These are phyloP conservation scores for Caligus rogercresseyi DNA, from an alignment of 1,140 invertebrate species.

Conservation along the genomic window DNA sequence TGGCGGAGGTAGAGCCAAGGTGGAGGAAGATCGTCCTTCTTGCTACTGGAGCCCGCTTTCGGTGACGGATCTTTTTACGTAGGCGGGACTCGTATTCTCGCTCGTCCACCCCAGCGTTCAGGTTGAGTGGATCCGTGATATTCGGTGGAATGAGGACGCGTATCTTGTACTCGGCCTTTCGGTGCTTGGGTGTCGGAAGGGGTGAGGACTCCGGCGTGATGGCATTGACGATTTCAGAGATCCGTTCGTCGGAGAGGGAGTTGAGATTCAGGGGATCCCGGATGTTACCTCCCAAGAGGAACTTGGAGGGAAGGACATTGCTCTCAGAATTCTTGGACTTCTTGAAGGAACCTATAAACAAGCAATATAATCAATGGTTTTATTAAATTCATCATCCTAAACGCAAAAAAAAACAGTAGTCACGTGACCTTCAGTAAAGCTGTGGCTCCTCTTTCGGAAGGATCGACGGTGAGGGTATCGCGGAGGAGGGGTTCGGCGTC, in stretches of 20 bases:
- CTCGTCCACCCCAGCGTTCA: conserved; percentile 53
- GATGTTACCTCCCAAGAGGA: conserved; percentile 82
- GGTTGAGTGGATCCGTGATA: conserved; percentile 71
- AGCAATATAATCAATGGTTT: not conserved
- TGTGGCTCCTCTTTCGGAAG: conserved; percentile 20
- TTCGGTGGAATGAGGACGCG: conserved; percentile 82
- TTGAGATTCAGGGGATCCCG: conserved; percentile 84
- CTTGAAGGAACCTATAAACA: not conserved
- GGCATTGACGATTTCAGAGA: conserved; percentile 13
- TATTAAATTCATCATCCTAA: too few relatives aligned
- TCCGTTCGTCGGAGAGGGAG: conserved; percentile 70
- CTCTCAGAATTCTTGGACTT: not conserved
- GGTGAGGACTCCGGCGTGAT: conserved; percentile 17
- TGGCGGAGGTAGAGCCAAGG: not conserved
- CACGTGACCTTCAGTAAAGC: conserved; percentile 17
- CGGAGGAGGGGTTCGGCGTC: not conserved
- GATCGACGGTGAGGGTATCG: not conserved
- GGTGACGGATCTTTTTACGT: conserved; percentile 28
- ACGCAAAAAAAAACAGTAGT: not conserved
- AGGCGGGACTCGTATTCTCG: conserved; percentile 35
- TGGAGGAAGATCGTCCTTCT: not conserved
- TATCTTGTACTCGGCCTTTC: conserved; percentile 31
- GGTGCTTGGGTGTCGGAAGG: conserved; percentile 16
- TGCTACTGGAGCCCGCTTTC: not conserved
- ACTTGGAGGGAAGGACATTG: conserved; percentile 66